Evolutionary conservation across 2,797 vertebrate genomes (phyloP), one percentile per base, ranked within the genome.

Genomic region (Cossypha heuglini): DNA sequence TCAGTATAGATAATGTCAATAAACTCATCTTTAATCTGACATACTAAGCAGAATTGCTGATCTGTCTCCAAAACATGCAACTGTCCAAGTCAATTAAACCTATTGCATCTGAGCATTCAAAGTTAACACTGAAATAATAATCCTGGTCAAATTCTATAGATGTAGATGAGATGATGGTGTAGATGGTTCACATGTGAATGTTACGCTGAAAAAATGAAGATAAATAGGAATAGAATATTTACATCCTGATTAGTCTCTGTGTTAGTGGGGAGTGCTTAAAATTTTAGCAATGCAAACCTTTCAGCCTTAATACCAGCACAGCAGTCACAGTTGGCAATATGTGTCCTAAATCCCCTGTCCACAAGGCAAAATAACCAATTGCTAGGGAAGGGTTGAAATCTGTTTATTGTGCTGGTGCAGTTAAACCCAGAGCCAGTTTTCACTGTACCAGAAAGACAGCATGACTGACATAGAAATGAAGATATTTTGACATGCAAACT

Each of bases 401-500:
- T 2, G 0, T 28, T 81, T 90, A 54, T 25, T n/a, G 16, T 68
- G 28, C n/a, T 69, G 6, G 28, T 38, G 18, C 54, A 93, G 29
- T 86, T 90, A 88, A 90, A 75, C 16, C 3, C 1, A 1, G 45
- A 76, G 63, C 80, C 5, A 3, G 28, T 67, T 90, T 92, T 87
- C 67, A 88, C 29, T 48, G 11, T 29, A 69, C 4, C 7, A 84
- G 45, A 88, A 86, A 86, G 80, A 81, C 46, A 73, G 80, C 26
- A 58, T 2, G 1, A 94, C 31, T 84, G 86, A 90, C 69, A 82
- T 52, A 42, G 88, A 95, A 79, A 77, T 33, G 14, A 89, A 93
- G 83, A 58, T 81, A 66, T 87, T 95, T 93, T 93, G 91, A 91
- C 90, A 87, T 40, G 57, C 17, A 74, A 93, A 91, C 49, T 62